Evolutionary conservation across 2,797 vertebrate species (phyloP).

Genomic region (Siniperca scherzeri): DNA sequence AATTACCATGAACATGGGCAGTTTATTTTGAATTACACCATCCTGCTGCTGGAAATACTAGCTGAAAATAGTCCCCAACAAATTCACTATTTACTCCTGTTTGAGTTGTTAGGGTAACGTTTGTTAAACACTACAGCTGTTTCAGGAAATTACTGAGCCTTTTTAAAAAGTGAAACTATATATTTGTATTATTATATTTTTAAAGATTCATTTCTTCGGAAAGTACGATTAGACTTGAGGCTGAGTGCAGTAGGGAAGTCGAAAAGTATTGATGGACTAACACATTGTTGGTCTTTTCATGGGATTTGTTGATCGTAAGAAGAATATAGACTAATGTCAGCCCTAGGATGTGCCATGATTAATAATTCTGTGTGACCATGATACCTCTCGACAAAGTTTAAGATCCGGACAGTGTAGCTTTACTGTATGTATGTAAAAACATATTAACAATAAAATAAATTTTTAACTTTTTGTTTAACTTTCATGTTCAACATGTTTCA

Average conservation of each 20-base stretch:
- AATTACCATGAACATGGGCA: neutral
- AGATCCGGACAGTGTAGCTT: neutral
- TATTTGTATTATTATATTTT: too few relatives aligned
- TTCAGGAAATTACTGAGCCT: neutral
- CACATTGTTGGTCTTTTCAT: neutral
- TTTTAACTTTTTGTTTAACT: too few relatives aligned
- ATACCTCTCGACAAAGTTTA: neutral
- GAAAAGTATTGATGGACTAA: neutral
- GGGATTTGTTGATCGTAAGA: neutral
- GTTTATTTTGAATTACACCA: slow-evolving; percentile 14
- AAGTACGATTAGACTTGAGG: neutral
- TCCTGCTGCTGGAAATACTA: neutral
- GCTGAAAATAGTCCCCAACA: slow-evolving; percentile 22
- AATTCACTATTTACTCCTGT: slow-evolving; percentile 9
- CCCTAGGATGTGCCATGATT: neutral
- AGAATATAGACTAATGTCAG: neutral
- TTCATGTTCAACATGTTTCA: neutral
- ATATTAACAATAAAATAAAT: too few relatives aligned
- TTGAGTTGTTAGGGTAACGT: neutral
- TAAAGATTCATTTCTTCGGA: neutral
- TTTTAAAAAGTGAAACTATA: neutral
- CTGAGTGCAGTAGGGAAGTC: neutral
- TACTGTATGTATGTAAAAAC: neutral
- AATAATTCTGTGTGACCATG: neutral
- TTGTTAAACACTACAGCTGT: neutral